Evolutionary conservation across 2,113 vertebrate species (phyloP), one percentile per base, ranked within the genome.

Genomic region (Cynoglossus semilaevis): DNA sequence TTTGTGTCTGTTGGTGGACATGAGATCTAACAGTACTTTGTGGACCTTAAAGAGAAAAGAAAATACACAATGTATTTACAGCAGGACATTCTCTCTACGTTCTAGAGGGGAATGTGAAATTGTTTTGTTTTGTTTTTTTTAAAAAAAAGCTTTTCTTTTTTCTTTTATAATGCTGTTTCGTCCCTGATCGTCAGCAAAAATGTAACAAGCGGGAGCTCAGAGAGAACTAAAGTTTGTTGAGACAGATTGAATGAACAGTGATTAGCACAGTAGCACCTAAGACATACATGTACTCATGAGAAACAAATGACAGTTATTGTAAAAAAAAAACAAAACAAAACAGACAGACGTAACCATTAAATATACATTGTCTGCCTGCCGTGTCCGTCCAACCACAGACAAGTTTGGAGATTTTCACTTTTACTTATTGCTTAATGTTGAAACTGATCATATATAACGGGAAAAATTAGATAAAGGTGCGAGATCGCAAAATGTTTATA

Each of bases 21-120:
- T 53, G 41, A 49, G 45, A 73, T 51, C 67, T 44, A 73, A 64
- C 62, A 72, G 78, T 70, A 77, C 79, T 76, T 77, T 51, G 69
- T 63, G 61, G 47, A 80, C 70, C 66, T 67, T 64, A 82, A 88
- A 2, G 6, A 29, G 6, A 29, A 29, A 6, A 29, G 6, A 29
- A 94, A 93, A 95, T 93, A 90, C 92, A 93, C 92, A 92, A 94
- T 82, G 86, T 94, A 95, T 95, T 93, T 95, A 93, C 93, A 95
- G 91, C 90, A 92, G 90, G 88, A 89, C 90, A 87, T 80, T 79
- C 84, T 87, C 78, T 79, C 67, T 66, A 85, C 65, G 72, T 68
- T 82, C 76, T 79, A 77, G 40, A 58, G 58, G 91, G 44, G 89
- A 90, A 89, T 90, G 89, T 87, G 92, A 88, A 84, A 35, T 88